Percentiles rank a stretch among this genome's conserved stretches.
These are phyloP conservation scores for Malachius bipustulatus DNA, from an alignment of 2,888 invertebrate genomes.

Conservation along the genomic window DNA sequence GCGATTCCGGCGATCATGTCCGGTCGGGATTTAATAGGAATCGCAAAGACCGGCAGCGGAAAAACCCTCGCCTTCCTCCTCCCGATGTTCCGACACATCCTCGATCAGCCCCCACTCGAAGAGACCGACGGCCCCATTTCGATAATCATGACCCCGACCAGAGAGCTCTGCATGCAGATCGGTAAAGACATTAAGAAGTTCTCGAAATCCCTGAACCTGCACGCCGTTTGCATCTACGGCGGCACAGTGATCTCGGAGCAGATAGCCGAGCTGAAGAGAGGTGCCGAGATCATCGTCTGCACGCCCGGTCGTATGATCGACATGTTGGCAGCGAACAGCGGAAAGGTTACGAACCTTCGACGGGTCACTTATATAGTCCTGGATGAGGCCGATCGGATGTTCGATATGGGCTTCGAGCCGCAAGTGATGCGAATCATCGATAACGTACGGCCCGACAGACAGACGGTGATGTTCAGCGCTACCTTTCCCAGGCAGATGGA, in stretches of 20 bases:
- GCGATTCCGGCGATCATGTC: conserved; percentile 97
- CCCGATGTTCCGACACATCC: conserved; percentile 93
- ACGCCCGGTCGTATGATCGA: conserved; percentile 99
- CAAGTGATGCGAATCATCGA: conserved; percentile 97
- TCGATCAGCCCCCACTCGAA: conserved; percentile 87
- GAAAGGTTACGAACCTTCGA: conserved; percentile 93
- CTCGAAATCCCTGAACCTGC: conserved; percentile 72
- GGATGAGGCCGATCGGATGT: conserved; percentile 99
- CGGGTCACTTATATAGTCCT: conserved; percentile 94
- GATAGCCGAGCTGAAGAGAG: conserved; percentile 91
- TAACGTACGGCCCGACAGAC: conserved; percentile 90
- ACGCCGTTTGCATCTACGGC: conserved; percentile 94
- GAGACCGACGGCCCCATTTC: conserved; percentile 96
- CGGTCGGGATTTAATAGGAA: conserved; percentile 92
- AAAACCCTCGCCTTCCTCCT: conserved; percentile 96
- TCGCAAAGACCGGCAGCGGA: conserved; percentile 98
- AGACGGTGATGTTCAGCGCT: conserved; percentile 98
- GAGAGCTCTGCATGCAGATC: conserved; percentile 98
- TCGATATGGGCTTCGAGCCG: conserved; percentile 99
- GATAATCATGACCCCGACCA: conserved; percentile 94
- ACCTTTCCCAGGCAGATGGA: conserved; percentile 99
- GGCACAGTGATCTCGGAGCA: conserved; percentile 92
- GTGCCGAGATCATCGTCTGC: conserved; percentile 94
- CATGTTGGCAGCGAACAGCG: conserved; percentile 97
- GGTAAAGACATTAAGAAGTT: conserved; percentile 93